Evolutionary conservation across 2,888 invertebrate genomes (phyloP).

Genomic region (Dolomedes plantarius): DNA sequence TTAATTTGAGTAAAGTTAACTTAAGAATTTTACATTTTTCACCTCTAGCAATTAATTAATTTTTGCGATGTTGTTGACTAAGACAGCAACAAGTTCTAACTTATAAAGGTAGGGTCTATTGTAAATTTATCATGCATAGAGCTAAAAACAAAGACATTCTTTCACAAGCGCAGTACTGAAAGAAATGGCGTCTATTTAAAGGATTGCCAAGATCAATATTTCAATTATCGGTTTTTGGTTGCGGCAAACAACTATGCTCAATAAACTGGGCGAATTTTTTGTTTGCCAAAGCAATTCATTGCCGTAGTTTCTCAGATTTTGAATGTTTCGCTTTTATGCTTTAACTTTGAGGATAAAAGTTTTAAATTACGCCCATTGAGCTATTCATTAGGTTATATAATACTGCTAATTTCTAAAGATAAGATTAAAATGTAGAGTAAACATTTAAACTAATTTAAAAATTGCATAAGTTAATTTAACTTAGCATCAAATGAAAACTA

Average conservation of each 20-base stretch:
- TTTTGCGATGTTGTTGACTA: neutral
- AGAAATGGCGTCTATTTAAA: slow-evolving; percentile 13
- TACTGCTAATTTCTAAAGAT: too few species aligned
- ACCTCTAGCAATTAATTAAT: neutral
- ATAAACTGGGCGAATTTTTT: neutral
- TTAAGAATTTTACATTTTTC: neutral
- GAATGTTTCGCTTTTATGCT: too few species aligned
- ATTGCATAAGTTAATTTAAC: too few species aligned
- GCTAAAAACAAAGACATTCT: neutral
- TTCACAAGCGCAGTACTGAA: neutral
- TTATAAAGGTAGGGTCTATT: neutral
- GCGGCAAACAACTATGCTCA: neutral
- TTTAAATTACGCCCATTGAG: too few species aligned
- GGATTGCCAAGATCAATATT: neutral
- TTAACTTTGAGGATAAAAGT: too few species aligned
- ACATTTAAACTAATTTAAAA: too few species aligned
- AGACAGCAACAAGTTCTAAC: neutral
- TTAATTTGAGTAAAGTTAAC: neutral
- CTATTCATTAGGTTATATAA: too few species aligned
- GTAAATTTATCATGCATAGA: neutral
- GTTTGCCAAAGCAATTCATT: neutral
- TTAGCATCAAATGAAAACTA: too few species aligned
- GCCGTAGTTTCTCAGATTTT: neutral
- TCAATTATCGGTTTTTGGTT: slow-evolving; percentile 9
- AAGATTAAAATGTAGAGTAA: too few species aligned